phyloP scores from a whole-genome alignment of 2,888 invertebrate species.

The Colostygia pectinataria region DNA sequence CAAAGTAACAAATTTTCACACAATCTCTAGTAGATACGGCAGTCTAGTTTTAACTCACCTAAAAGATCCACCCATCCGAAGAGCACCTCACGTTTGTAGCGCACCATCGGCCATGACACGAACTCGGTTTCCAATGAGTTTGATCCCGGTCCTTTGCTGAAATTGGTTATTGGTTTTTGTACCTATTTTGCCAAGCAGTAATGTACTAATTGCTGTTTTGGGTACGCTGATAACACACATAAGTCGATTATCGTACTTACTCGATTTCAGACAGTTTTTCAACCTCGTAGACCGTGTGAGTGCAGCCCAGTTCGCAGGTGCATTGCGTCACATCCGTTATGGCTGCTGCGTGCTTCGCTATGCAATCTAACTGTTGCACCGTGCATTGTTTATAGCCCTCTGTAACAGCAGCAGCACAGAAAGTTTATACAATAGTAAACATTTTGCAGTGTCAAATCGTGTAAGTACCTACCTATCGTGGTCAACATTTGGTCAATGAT shows the following conservation, averaged over 20 bases:
- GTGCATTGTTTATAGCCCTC: constrained; percentile 83
- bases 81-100: constrained; percentile 90
- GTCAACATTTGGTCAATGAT: too few species aligned
- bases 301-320: constrained; percentile 88
- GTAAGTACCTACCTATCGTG: too few species aligned
- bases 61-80: constrained; percentile 93
- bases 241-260: constrained; percentile 61
- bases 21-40: too few species aligned
- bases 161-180: background rate
- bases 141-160: constrained; percentile 25
- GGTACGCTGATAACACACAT: too few species aligned
- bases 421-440: too few species aligned
- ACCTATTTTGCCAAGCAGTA: background rate
- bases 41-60: constrained; percentile 65
- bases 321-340: constrained; percentile 85
- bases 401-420: constrained; percentile 33
- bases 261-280: constrained; percentile 86
- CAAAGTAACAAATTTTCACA: too few species aligned
- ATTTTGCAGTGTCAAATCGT: too few species aligned
- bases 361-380: constrained; percentile 83
- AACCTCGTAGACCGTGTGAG: constrained; percentile 89
- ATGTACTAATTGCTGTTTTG: too few species aligned
- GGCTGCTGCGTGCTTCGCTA: constrained; percentile 74
- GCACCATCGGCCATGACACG: constrained; percentile 90
- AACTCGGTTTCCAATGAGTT: constrained; percentile 84